Conservation (phyloP, 2,888 invertebrate species). For the Pristionchus fissidentatus region DNA sequence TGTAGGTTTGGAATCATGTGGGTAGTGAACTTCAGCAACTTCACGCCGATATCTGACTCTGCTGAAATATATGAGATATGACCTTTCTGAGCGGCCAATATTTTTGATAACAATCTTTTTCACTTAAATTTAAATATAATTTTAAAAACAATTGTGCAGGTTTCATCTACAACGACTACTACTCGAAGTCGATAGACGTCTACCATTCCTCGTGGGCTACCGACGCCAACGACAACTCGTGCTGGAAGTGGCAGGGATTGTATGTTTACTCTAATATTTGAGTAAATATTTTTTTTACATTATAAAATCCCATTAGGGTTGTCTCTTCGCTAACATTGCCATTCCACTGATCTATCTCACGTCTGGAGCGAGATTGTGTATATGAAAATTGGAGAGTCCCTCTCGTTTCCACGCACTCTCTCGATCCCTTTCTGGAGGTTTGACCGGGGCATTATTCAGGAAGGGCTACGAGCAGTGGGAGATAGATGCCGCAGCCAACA, state of each 20-base stretch:
- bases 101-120: constrained; percentile 76
- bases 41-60: not conserved
- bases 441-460: not conserved
- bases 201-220: constrained; percentile 82
- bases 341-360: not conserved
- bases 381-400: not conserved
- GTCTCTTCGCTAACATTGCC: not conserved
- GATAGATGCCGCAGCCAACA: not conserved
- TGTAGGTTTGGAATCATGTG: too few species aligned
- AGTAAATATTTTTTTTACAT: not conserved
- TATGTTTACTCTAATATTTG: not conserved
- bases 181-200: constrained; percentile 94
- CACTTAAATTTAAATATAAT: constrained; percentile 80
- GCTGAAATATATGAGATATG: not conserved
- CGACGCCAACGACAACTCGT: not conserved
- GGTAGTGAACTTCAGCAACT: too few species aligned
- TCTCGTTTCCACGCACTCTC: not conserved
- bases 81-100: constrained; percentile 61
- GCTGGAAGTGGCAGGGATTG: constrained; percentile 44
- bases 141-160: constrained; percentile 87
- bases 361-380: not conserved
- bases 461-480: constrained; percentile 2
- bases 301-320: not conserved
- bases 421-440: too few species aligned
- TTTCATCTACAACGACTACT: constrained; percentile 95